Evolutionary conservation across 2,113 vertebrate genomes (phyloP).

Genomic region (Neodontobutis hainanensis): DNA sequence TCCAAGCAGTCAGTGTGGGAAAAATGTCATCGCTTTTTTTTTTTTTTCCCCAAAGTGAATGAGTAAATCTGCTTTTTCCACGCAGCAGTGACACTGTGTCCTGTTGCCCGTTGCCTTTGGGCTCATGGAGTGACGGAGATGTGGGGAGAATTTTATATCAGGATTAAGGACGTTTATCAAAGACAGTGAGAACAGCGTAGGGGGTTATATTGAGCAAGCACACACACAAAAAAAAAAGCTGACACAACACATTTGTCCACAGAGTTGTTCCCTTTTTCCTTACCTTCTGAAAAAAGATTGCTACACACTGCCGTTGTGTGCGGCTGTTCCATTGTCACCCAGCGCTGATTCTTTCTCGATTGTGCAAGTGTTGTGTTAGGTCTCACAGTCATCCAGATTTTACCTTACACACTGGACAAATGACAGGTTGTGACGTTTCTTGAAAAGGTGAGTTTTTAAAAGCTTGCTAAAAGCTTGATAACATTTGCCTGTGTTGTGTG

Average conservation of each 20-base stretch:
- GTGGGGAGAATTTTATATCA: slow-evolving; percentile 73
- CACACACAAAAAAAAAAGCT: slow-evolving; percentile 29
- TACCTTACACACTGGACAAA: no score
- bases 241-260: slow-evolving; percentile 34
- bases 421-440: no score
- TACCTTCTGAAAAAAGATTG: no score
- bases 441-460: no score
- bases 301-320: no score
- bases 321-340: no score
- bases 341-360: no score
- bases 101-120: slow-evolving; percentile 72
- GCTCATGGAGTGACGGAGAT: slow-evolving; percentile 46
- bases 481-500: no score
- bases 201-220: slow-evolving; percentile 15
- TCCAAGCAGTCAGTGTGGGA: slow-evolving; percentile 40
- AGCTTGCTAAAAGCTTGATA: no score
- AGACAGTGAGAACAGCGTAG: slow-evolving; percentile 14
- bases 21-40: slow-evolving; percentile 48
- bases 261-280: no score
- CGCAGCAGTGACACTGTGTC: slow-evolving; percentile 72
- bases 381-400: no score
- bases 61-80: slow-evolving; percentile 75
- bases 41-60: slow-evolving; percentile 58
- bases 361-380: no score
- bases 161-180: slow-evolving; percentile 73